phyloP scores from a whole-genome alignment of 2,797 vertebrate species.

The Linurgus olivaceus region DNA sequence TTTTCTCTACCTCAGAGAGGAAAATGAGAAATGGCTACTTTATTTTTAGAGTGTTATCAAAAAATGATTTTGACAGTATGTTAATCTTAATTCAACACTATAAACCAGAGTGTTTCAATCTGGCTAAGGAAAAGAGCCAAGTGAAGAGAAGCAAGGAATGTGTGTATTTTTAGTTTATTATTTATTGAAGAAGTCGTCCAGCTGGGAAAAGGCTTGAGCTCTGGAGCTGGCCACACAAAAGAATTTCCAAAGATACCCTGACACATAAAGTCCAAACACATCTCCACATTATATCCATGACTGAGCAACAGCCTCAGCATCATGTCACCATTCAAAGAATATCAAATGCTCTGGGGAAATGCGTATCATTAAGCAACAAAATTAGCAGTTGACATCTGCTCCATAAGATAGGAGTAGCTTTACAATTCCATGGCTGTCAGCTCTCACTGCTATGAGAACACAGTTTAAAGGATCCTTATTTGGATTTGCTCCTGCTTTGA shows the following conservation, averaged over 20 bases:
- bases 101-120: background rate
- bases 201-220: conserved; percentile 70
- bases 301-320: conserved; percentile 90
- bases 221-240: conserved; percentile 73
- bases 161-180: conserved; percentile 83
- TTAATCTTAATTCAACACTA: background rate
- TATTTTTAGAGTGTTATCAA: background rate
- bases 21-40: background rate
- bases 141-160: background rate
- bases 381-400: conserved; percentile 88
- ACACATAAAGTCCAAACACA: conserved; percentile 86
- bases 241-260: conserved; percentile 76
- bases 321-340: conserved; percentile 85
- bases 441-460: conserved; percentile 86
- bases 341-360: conserved; percentile 89
- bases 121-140: background rate
- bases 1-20: background rate
- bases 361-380: conserved; percentile 82
- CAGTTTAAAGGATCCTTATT: conserved; percentile 86
- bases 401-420: conserved; percentile 80
- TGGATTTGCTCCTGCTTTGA: conserved; percentile 81
- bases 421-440: conserved; percentile 83
- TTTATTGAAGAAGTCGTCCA: conserved; percentile 85
- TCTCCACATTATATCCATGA: conserved; percentile 81
- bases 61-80: background rate